Evolutionary conservation across 92 coral and sea anemone genomes (phyloP), one percentile per base, ranked within the genome.

Genomic region (Desmophyllum pertusum): DNA sequence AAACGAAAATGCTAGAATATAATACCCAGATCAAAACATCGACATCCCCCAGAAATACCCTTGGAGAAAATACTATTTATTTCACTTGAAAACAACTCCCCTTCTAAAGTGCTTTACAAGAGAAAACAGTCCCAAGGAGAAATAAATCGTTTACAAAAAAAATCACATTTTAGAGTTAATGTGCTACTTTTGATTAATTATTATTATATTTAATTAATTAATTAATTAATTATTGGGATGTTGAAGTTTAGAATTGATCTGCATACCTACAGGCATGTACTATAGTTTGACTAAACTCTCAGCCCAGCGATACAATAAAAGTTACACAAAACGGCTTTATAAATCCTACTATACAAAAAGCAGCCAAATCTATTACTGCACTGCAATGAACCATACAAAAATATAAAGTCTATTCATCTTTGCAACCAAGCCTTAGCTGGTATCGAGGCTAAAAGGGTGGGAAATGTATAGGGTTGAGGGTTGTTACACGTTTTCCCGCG

Each of bases 311-410:
- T 75, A 33, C 43, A 50, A 50, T 7, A 19, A 31, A 48, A 74
- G 13, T 36, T 35, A 29, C 38, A 48, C 61, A 48, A 74, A 48
- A 48, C 23, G 51, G 38, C 78, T 1, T 74, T 50, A 29, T 18
- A 74, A 45, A 48, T 46, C 61, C 61, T 43, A 27, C 63, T 52
- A 35, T 61, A 76, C 76, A 71, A 82, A 82, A 82, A 19, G 42
- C 51, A 19, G 43, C 37, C 29, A 55, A 35, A 79, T 14, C 38
- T 37, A 40, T 21, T 57, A 39, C 65, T 35, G 38, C 61, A 76
- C 52, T 48, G 27, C 37, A 61, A 13, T 17, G 35, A 70, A 73
- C 50, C 29, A 45, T 59, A 59, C 70, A 73, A 38, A 72, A 70
- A 82, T 53, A 61, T 43, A 51, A 40, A 50, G 55, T 13, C 27